A percentile compares a stretch with the other conserved stretches of the same genome.
These are phyloP conservation scores for Chelon labrosus DNA, from an alignment of 2,797 vertebrate species.

Conservation along the genomic window DNA sequence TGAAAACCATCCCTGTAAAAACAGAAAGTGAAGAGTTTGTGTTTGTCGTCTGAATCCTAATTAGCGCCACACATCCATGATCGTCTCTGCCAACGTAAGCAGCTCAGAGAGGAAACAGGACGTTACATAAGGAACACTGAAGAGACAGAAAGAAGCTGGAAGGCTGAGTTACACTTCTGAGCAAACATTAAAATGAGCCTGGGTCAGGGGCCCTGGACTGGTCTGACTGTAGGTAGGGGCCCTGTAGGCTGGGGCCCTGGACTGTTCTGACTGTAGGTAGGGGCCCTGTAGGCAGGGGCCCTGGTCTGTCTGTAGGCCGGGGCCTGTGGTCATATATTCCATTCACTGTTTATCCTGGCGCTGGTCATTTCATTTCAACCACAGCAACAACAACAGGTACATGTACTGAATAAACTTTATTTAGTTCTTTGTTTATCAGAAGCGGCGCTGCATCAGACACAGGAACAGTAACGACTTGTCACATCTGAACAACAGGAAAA, in stretches of 20 bases:
- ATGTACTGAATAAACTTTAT: conserved; percentile 52
- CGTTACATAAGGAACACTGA: conserved; percentile 13
- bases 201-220: too few species aligned
- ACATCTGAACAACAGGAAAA: conserved; percentile 2
- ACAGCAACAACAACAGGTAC: not conserved
- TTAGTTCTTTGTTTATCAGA: conserved; percentile 22
- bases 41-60: conserved; percentile 24
- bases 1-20: too few species aligned
- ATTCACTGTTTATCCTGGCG: not conserved
- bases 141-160: not conserved
- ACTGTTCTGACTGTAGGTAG: too few species aligned
- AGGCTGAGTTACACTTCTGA: too few species aligned
- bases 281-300: too few species aligned
- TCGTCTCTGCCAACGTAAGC: conserved; percentile 6
- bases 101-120: conserved; percentile 26
- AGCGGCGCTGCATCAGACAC: not conserved
- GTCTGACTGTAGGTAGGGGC: too few species aligned
- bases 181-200: too few species aligned
- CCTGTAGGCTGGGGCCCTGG: too few species aligned
- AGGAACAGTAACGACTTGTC: conserved; percentile 18
- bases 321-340: too few species aligned
- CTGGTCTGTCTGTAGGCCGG: too few species aligned
- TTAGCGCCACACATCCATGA: conserved; percentile 12
- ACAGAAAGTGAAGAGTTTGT: not conserved
- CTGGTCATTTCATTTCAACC: not conserved